Percentiles rank a stretch among this genome's conserved stretches.
These are phyloP conservation scores for Embiotoca jacksoni DNA, from an alignment of 2,113 vertebrate genomes.

Conservation along the genomic window DNA sequence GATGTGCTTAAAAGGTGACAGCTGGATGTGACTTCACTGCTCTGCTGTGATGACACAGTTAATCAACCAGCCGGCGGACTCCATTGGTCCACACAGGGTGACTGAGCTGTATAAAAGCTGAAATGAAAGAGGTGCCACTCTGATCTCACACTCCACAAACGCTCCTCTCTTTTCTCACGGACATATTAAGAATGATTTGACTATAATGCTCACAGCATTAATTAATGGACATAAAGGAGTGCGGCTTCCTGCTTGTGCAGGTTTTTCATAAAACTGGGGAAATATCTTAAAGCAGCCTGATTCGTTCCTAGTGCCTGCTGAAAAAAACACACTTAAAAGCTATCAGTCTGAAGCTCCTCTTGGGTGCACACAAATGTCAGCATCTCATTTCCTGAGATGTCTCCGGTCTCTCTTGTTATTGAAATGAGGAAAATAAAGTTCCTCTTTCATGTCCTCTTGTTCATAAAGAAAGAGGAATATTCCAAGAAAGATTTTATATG, in stretches of 20 bases:
- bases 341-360: conserved; percentile 24
- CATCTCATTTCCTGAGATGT: conserved; percentile 56
- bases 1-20: conserved; percentile 39
- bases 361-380: conserved; percentile 42
- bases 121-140: conserved; percentile 8
- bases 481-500: background rate
- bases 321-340: conserved; percentile 3
- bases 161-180: background rate
- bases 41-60: conserved; percentile 17
- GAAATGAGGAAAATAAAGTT: conserved; percentile 44
- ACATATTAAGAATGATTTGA: conserved; percentile 5
- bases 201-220: background rate
- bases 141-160: background rate
- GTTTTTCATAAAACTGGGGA: conserved; percentile 5
- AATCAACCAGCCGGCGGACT: conserved; percentile 32
- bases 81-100: background rate
- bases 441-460: conserved; percentile 7
- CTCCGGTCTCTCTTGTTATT: conserved; percentile 23
- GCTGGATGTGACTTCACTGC: conserved; percentile 20
- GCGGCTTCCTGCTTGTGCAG: conserved; percentile 1
- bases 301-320: background rate
- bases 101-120: background rate
- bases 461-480: background rate
- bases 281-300: background rate
- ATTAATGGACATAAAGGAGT: background rate